Conservation (phyloP, 2,113 vertebrate genomes). For the Corythoichthys haematopterus region DNA sequence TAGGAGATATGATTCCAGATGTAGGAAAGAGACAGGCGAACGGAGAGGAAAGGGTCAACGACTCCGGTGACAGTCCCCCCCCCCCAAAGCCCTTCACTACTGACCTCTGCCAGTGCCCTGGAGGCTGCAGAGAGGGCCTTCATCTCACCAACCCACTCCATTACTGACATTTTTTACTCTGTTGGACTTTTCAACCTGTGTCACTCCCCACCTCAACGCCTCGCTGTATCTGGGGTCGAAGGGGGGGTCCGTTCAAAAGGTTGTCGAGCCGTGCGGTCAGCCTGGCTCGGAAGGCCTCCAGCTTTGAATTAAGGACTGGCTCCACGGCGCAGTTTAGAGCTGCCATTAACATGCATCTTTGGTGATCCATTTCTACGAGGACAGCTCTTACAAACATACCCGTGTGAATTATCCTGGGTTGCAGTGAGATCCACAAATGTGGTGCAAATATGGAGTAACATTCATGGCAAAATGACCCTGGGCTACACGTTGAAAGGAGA, state of each 20-base stretch:
- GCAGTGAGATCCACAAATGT: neutral
- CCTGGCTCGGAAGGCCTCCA: constrained; percentile 31
- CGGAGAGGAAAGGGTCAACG: constrained; percentile 22
- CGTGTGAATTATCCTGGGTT: too few species aligned
- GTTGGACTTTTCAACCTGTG: constrained; percentile 29
- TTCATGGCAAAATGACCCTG: neutral
- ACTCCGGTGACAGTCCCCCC: constrained; percentile 15
- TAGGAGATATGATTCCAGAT: constrained; percentile 27
- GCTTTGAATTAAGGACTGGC: constrained; percentile 59
- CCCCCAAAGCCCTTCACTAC: constrained; percentile 1
- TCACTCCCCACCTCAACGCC: constrained; percentile 32
- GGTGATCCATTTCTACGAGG: neutral
- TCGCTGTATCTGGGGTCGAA: constrained; percentile 46
- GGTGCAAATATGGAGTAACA: neutral
- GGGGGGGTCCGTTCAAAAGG: constrained; percentile 56
- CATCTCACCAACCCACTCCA: constrained; percentile 21
- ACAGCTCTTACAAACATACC: neutral
- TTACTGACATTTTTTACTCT: constrained; percentile 20
- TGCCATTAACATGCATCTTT: constrained; percentile 2
- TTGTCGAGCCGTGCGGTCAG: constrained; percentile 42
- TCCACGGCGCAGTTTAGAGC: constrained; percentile 24
- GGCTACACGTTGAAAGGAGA: neutral
- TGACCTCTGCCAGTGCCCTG: constrained; percentile 44
- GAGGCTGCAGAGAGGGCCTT: constrained; percentile 41
- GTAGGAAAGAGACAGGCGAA: constrained; percentile 29